Evolutionary conservation across 2,888 invertebrate genomes (phyloP).

Genomic region (Catotricha subobsoleta): DNA sequence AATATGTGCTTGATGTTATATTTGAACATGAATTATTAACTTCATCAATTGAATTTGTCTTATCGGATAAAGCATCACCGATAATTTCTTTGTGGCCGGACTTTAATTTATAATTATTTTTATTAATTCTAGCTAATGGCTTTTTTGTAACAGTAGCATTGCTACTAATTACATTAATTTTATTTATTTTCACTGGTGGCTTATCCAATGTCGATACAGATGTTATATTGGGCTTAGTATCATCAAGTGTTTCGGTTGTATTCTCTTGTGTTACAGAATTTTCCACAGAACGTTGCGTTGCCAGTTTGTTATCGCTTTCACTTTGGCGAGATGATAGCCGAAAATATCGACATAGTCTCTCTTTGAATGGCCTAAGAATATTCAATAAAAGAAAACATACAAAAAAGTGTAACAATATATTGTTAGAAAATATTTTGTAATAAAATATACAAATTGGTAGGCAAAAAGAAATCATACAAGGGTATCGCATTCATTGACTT

Average conservation of each 20-base stretch:
- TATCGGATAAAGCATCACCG: background rate
- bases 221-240: background rate
- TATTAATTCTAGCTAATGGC: too few relatives aligned
- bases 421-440: too few relatives aligned
- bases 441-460: too few relatives aligned
- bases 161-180: too few relatives aligned
- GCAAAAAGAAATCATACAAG: too few relatives aligned
- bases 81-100: background rate
- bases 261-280: conserved; percentile 11
- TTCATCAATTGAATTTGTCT: conserved; percentile 10
- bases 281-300: conserved; percentile 11
- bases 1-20: conserved; percentile 24
- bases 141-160: background rate
- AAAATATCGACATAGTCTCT: conserved; percentile 38
- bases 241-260: conserved; percentile 11
- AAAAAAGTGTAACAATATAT: conserved; percentile 2
- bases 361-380: conserved; percentile 33
- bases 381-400: background rate
- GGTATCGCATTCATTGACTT: too few relatives aligned
- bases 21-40: conserved; percentile 25
- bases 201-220: background rate
- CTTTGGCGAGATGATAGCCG: conserved; percentile 31
- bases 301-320: conserved; percentile 20
- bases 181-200: background rate
- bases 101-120: background rate